Evolutionary conservation across 2,888 invertebrate species (phyloP), one percentile per base, ranked within the genome.

Genomic region (Acrocyrtus sp.): DNA sequence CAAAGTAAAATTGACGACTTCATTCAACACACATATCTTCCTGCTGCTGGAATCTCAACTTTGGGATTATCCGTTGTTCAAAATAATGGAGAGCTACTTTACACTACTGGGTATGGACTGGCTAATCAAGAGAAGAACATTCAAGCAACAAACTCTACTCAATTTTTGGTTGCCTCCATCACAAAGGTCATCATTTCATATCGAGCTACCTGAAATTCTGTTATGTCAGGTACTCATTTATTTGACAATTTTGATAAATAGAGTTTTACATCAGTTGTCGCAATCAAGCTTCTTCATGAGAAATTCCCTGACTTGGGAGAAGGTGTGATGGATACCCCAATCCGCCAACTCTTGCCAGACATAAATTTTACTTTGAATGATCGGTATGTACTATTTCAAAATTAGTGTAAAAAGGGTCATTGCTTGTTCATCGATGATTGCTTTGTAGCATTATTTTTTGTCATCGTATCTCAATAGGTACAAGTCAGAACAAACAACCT

Each of bases 151-250:
- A 66, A 72, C n/a, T 10, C 50, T 4, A 74, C 74, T 8, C 54
- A 70, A 17, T 74, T 78, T 45, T 48, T 67, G 1, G 56, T 78
- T 10, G 78, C 70, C 10, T 78, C 78, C 5, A 51, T 66, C 27
- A 65, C 78, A 47, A 78, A 78, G 70, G 78, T 75, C n/a, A n/a
- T n/a, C n/a, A n/a, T n/a, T n/a, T n/a, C n/a, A n/a, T n/a, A n/a
- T n/a, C n/a, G n/a, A n/a, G n/a, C n/a, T n/a, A n/a, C n/a, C n/a
- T n/a, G n/a, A n/a, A n/a, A n/a, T n/a, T n/a, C n/a, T 4, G 3
- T 24, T 27, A 24, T 27, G n/a, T 50, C 8, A 8, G 24, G 3
- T 26, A 3, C 10, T 24, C 3, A n/a, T 3, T 50, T 4, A 50
- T 22, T 50, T 4, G 22, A 21, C 21, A 4, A 17, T 6, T 8